These are phyloP conservation scores for Minunthozetes semirufus DNA, from an alignment of 2,888 invertebrate genomes.

Conservation along the genomic window DNA sequence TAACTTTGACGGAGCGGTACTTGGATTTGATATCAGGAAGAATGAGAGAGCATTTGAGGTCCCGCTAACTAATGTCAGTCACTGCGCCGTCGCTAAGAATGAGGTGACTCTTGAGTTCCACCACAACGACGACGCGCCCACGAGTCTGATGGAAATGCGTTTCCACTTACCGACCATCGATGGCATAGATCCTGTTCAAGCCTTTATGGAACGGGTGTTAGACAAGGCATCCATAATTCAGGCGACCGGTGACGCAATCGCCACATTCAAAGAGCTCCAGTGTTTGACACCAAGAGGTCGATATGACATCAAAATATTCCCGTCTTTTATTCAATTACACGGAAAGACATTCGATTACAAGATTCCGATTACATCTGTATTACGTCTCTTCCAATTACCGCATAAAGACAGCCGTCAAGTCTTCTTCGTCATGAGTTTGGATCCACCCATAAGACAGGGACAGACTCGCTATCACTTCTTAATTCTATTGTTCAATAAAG, in stretches of 20 bases:
- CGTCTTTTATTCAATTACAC: constrained; percentile 81
- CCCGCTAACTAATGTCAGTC: constrained; percentile 89
- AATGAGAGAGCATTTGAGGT: constrained; percentile 72
- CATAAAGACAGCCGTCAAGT: constrained; percentile 97
- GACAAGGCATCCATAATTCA: constrained; percentile 95
- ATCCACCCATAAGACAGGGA: constrained; percentile 98
- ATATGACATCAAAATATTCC: constrained; percentile 91
- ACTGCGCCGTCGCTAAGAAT: constrained; percentile 91
- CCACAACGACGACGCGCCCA: constrained; percentile 96
- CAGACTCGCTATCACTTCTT: constrained; percentile 96
- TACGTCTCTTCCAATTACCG: constrained; percentile 85
- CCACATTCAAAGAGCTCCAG: constrained; percentile 90
- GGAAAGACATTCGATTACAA: constrained; percentile 99
- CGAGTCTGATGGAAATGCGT: constrained; percentile 92
- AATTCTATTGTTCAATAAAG: constrained; percentile 85
- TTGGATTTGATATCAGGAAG: constrained; percentile 38
- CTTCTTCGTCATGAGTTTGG: constrained; percentile 90
- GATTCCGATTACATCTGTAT: constrained; percentile 93
- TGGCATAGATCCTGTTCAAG: constrained; percentile 78
- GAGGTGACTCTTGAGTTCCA: constrained; percentile 98
- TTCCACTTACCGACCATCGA: constrained; percentile 88
- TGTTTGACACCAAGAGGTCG: constrained; percentile 97
- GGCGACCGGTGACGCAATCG: constrained; percentile 94
- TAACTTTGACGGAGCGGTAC: constrained; percentile 65
- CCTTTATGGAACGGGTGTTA: constrained; percentile 95